phyloP scores from a whole-genome alignment of 2,797 vertebrate species.

The Apogon talboti region DNA sequence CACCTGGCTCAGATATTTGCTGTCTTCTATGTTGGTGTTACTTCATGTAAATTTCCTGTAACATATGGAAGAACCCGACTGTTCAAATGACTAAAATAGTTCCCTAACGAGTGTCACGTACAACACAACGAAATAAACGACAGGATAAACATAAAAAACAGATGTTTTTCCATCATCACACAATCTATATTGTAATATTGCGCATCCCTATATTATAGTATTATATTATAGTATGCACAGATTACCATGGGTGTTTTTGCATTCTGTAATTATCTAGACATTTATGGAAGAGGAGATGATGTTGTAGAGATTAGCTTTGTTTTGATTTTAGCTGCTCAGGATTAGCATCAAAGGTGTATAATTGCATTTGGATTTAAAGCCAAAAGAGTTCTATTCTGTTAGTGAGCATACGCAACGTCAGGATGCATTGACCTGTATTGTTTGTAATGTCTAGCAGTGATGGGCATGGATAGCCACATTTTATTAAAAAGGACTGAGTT shows the following conservation, averaged over 20 bases:
- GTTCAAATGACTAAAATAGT: too few species aligned
- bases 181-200: too few species aligned
- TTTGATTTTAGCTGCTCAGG: conserved; percentile 13
- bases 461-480: conserved; percentile 7
- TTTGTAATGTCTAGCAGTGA: conserved; percentile 8
- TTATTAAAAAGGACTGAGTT: conserved; percentile 5
- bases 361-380: conserved; percentile 25
- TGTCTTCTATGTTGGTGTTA: too few species aligned
- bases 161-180: too few species aligned
- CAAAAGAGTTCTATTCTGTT: conserved; percentile 30
- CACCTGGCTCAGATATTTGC: too few species aligned
- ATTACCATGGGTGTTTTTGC: background rate
- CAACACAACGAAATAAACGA: too few species aligned
- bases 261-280: background rate
- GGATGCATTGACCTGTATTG: conserved; percentile 3
- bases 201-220: background rate
- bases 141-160: too few species aligned
- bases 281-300: background rate
- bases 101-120: too few species aligned
- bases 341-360: conserved; percentile 2
- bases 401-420: conserved; percentile 8
- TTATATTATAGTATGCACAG: background rate
- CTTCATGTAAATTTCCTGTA: too few species aligned
- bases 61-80: too few species aligned
- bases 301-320: background rate